Evolutionary conservation across 2,888 invertebrate species (phyloP), one percentile per base, ranked within the genome.

Genomic region (Clusia tigrina): DNA sequence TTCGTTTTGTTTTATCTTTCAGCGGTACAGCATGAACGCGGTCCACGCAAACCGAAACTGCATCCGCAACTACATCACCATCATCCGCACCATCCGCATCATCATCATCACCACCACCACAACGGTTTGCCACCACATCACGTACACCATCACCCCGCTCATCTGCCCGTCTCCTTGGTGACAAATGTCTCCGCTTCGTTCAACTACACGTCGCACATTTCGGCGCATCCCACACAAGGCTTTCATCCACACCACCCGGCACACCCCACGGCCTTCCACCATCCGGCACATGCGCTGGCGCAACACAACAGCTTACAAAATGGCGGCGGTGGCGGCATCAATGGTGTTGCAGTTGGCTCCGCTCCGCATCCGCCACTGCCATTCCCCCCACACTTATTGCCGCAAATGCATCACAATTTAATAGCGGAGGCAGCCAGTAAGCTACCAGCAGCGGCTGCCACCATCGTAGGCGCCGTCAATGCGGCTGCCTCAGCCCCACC

Each of bases 21-120:
- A 97, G 97, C 97, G 81, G 97, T 97, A 66, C 97, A 97, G 85
- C 97, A 97, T 85, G 97, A 97, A 84, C 89, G 97, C 53, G 97
- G 97, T 6, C 97, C 97, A 0, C 88, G 97, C 64, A 96, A 96
- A 85, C 95, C 96, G 5, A 96, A 97, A 85, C 85, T 91, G 67
- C 92, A 91, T 77, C 85, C 86, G 9, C 83, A 83, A 62, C 64
- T 84, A 62, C 83, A 83, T 68, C 82, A 82, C 66, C 79, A 80
- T 51, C 79, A 80, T 67, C 81, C 80, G 60, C 78, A 78, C 18
- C 67, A 67, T 17, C 53, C 52, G 22, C 54, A 54, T 22, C 66
- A 66, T 42, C 51, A 53, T 24, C 73, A 74, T 17, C 76, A 74
- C 60, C 79, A 80, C 26, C 78, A 77, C 54, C 69, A 67, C 37